phyloP scores from a whole-genome alignment of 1,140 invertebrate genomes.

The Ips nitidus region DNA sequence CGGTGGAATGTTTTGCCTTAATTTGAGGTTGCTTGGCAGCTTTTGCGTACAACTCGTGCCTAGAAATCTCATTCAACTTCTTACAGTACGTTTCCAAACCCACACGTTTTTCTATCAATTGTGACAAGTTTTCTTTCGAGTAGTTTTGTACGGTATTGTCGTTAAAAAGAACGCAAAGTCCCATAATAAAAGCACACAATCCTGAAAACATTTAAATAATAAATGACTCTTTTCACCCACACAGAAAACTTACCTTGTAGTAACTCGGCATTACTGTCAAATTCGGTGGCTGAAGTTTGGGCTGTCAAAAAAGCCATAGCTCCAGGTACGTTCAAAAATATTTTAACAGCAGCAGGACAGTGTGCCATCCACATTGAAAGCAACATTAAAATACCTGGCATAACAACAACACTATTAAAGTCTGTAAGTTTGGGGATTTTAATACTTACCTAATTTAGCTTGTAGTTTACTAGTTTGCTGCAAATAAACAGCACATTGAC shows the following conservation, averaged over 20 bases:
- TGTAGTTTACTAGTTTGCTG: conserved; percentile 86
- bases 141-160: conserved; percentile 82
- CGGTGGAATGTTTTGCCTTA: conserved; percentile 69
- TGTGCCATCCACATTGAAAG: conserved; percentile 86
- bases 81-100: conserved; percentile 88
- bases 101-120: conserved; percentile 88
- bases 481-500: conserved; percentile 82
- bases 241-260: conserved; percentile 59
- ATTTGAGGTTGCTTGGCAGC: conserved; percentile 93
- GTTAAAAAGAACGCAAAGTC: conserved; percentile 90
- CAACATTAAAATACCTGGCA: conserved; percentile 74
- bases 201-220: conserved; percentile 56
- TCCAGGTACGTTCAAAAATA: conserved; percentile 74
- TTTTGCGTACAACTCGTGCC: conserved; percentile 87
- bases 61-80: conserved; percentile 81
- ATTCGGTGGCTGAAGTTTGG: conserved; percentile 74
- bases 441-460: conserved; percentile 73
- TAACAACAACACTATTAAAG: conserved; percentile 7
- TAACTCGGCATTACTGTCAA: conserved; percentile 85
- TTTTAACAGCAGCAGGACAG: conserved; percentile 80
- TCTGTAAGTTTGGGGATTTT: neutral
- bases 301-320: conserved; percentile 84
- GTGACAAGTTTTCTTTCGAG: conserved; percentile 77
- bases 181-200: conserved; percentile 91
- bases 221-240: neutral